Percentiles rank a stretch among this genome's conserved stretches.
Conservation (phyloP, 2,888 invertebrate species). For the Ischnura elegans region DNA sequence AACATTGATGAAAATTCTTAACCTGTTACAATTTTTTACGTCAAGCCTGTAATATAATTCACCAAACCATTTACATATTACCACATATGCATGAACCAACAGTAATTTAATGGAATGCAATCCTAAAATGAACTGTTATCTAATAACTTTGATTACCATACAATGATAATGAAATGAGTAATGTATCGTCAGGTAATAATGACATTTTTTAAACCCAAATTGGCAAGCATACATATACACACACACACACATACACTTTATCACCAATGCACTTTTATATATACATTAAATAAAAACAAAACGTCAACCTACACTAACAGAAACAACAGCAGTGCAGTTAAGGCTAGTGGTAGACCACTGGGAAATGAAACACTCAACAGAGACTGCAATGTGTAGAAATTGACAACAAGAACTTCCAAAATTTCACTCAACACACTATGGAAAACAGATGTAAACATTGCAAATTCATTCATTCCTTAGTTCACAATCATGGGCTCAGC, state of each 20-base stretch:
- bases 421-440: conserved; percentile 29
- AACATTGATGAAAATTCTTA: conserved; percentile 42
- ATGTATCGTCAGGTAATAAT: conserved; percentile 39
- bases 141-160: conserved; percentile 29
- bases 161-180: conserved; percentile 46
- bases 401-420: conserved; percentile 44
- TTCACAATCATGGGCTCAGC: conserved; percentile 67
- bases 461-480: conserved; percentile 17
- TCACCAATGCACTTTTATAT: conserved; percentile 36
- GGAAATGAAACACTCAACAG: conserved; percentile 51
- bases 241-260: conserved; percentile 44
- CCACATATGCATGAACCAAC: conserved; percentile 46
- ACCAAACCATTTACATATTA: conserved; percentile 24
- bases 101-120: conserved; percentile 56
- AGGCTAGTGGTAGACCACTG: conserved; percentile 39
- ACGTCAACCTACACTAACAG: conserved; percentile 49
- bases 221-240: conserved; percentile 42
- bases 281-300: conserved; percentile 58
- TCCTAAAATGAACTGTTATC: conserved; percentile 44
- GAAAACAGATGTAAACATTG: conserved; percentile 24
- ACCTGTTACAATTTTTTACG: conserved; percentile 16
- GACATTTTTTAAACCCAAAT: conserved; percentile 17
- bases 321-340: conserved; percentile 58
- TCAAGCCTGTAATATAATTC: conserved; percentile 41
- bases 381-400: conserved; percentile 50